These are phyloP conservation scores for Antigone vipio DNA, from an alignment of 2,113 vertebrate species.

Conservation along the genomic window DNA sequence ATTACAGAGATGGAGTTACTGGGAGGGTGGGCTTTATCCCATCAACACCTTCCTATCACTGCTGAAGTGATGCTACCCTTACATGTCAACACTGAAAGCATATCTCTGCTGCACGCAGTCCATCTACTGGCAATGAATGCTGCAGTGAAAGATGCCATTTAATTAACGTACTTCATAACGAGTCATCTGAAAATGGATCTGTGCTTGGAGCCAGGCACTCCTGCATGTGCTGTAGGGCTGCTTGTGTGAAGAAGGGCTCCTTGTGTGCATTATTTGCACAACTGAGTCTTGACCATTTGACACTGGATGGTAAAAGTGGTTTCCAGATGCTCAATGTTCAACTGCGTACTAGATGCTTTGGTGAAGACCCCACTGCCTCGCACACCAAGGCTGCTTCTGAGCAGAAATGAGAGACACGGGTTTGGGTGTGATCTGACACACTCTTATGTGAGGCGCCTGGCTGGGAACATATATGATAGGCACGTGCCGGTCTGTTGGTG, in stretches of 20 bases:
- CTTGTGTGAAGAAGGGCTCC: neutral
- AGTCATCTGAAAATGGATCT: neutral
- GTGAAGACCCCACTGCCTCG: neutral
- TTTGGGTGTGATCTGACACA: neutral
- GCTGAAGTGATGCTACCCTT: constrained; percentile 16
- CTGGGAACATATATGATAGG: neutral
- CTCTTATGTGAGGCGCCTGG: neutral
- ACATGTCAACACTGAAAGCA: neutral
- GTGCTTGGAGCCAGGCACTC: neutral
- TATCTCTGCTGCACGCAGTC: neutral
- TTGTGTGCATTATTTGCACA: rapidly evolving
- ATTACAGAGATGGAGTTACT: neutral
- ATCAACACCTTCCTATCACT: constrained; percentile 41
- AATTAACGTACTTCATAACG: neutral
- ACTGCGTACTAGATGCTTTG: neutral
- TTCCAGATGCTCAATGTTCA: neutral
- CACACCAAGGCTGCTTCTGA: neutral
- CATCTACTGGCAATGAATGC: neutral
- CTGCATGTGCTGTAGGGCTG: neutral
- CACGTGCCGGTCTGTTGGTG: rapidly evolving
- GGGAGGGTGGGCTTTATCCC: constrained; percentile 26
- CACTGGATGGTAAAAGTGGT: neutral
- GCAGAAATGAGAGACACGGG: neutral
- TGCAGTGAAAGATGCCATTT: neutral
- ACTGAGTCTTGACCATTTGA: neutral